phyloP scores from a whole-genome alignment of 2,113 vertebrate genomes.

The Ornithorhynchus anatinus region DNA sequence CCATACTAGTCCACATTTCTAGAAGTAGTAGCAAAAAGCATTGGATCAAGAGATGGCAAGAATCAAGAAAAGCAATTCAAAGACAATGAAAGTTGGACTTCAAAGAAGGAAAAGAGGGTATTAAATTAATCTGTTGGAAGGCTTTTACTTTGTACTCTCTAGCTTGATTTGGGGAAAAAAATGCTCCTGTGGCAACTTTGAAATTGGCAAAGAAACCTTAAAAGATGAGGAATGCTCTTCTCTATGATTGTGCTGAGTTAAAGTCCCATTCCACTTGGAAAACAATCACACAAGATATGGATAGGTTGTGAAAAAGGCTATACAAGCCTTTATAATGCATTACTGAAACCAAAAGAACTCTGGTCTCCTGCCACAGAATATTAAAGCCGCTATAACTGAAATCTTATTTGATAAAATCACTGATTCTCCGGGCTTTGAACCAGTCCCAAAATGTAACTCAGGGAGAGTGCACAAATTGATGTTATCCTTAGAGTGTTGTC shows the following conservation, averaged over 20 bases:
- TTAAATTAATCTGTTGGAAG: no score
- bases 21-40: no score
- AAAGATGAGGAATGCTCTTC: neutral
- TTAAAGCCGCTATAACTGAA: constrained; percentile 21
- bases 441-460: neutral
- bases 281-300: neutral
- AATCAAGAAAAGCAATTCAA: no score
- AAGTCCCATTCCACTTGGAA: constrained; percentile 20
- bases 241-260: neutral
- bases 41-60: no score
- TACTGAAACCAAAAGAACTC: constrained; percentile 22
- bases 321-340: constrained; percentile 19
- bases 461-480: neutral
- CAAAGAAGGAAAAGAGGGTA: no score
- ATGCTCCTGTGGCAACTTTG: no score
- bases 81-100: no score
- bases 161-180: no score
- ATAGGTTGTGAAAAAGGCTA: constrained; percentile 8
- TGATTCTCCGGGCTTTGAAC: neutral
- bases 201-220: neutral
- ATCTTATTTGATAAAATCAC: constrained; percentile 11
- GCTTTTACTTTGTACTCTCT: no score
- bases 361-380: neutral
- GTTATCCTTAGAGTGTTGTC: neutral
- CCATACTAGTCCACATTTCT: no score